Percentiles rank a stretch among this genome's conserved stretches.
These are phyloP conservation scores for Phalacrocorax aristotelis DNA, from an alignment of 2,113 vertebrate species.

Conservation along the genomic window DNA sequence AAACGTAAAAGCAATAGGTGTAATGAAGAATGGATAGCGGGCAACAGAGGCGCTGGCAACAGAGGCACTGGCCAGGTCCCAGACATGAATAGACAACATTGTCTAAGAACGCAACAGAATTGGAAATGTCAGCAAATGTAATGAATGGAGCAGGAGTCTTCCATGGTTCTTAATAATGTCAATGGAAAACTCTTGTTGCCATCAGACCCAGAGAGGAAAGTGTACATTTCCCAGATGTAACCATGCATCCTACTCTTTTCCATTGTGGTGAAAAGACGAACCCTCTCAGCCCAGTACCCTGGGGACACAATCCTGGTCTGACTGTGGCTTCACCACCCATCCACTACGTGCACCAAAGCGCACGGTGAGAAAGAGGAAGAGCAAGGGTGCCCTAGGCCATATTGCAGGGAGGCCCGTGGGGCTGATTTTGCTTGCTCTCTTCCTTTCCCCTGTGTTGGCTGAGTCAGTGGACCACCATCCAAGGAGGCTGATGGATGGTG, in stretches of 20 bases:
- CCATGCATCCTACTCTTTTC: not conserved
- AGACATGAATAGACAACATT: not conserved
- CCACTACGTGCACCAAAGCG: not conserved
- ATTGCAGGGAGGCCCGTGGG: not conserved
- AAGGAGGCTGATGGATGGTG: slow-evolving; percentile 1
- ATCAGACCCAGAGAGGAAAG: not conserved
- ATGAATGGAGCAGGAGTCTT: not conserved
- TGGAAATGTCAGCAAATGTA: not conserved
- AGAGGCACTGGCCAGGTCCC: not conserved
- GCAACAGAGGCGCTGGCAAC: not conserved
- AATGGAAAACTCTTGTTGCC: not conserved
- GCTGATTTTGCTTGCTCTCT: not conserved
- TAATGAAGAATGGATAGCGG: not conserved
- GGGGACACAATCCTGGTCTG: not conserved
- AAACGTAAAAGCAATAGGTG: not conserved
- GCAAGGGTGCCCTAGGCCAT: not conserved
- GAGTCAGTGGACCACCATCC: not conserved
- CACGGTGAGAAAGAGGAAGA: not conserved
- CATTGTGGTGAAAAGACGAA: not conserved
- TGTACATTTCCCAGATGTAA: not conserved
- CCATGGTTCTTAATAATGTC: not conserved
- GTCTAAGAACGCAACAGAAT: not conserved
- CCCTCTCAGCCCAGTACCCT: not conserved
- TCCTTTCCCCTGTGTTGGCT: not conserved
- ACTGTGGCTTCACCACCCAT: not conserved